Conservation (phyloP, 2,888 invertebrate species). For the Dichetophora obliterata region DNA sequence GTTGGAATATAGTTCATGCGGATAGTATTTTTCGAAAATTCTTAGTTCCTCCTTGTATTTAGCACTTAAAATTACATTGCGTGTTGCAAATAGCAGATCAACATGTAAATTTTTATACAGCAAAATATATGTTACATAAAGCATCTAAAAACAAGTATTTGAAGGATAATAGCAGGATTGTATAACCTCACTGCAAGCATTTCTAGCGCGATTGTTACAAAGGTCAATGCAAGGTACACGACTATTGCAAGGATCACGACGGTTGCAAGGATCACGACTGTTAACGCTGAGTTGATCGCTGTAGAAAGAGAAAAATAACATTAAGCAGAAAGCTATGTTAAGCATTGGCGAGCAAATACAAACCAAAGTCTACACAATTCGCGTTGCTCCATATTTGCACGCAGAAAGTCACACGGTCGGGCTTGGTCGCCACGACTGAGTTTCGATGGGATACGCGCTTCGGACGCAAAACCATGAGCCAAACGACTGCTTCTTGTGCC, state of each 20-base stretch:
- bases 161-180: constrained; percentile 13
- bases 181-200: constrained; percentile 1
- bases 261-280: no score
- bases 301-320: neutral
- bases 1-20: no score
- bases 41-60: neutral
- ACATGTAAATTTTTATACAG: neutral
- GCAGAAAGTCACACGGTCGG: constrained; percentile 57
- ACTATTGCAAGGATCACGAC: no score
- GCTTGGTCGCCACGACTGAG: constrained; percentile 53
- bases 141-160: neutral
- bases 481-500: neutral
- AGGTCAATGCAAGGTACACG: neutral
- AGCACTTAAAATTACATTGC: constrained; percentile 14
- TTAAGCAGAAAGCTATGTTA: neutral
- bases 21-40: no score
- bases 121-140: neutral
- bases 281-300: neutral
- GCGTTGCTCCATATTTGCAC: constrained; percentile 57
- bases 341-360: neutral
- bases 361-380: constrained; percentile 56
- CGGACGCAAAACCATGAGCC: neutral
- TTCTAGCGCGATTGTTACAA: neutral
- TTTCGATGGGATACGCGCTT: neutral
- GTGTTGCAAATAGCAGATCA: no score